These are phyloP conservation scores for Catostylus mosaicus DNA, from an alignment of 30 jellyfish, hydroid and myxozoan species.

Conservation along the genomic window DNA sequence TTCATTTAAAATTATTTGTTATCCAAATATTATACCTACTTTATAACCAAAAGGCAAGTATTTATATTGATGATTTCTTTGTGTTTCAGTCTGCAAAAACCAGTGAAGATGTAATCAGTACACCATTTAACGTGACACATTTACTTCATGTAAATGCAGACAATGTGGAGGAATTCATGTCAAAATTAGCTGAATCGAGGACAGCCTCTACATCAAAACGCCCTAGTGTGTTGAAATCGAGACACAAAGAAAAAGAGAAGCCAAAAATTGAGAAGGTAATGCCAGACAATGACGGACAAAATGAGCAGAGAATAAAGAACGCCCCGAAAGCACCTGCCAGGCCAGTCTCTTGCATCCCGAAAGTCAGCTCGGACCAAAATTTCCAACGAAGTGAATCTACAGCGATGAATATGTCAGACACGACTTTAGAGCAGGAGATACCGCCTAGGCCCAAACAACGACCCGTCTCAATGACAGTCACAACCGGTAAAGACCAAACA, in stretches of 20 bases:
- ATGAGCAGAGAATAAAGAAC: not conserved
- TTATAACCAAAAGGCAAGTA: too few species aligned
- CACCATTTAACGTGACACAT: conserved; percentile 95
- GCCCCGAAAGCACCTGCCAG: conserved; percentile 47
- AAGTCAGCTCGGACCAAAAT: conserved; percentile 10
- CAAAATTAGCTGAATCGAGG: conserved; percentile 62
- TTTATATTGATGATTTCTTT: too few species aligned
- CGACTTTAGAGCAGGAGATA: conserved; percentile 6
- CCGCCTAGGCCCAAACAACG: conserved; percentile 54
- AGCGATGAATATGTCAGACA: not conserved
- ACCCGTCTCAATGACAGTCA: conserved; percentile 7
- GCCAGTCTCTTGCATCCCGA: conserved; percentile 11
- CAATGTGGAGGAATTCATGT: conserved; percentile 93
- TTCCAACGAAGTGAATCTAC: not conserved
- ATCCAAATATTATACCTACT: not conserved
- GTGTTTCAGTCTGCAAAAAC: conserved; percentile 1
- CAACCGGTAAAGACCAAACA: not conserved
- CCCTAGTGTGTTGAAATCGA: conserved; percentile 39
- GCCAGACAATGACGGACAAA: not conserved
- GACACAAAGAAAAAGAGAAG: not conserved
- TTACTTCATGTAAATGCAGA: conserved; percentile 86
- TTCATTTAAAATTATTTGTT: not conserved
- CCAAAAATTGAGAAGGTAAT: not conserved
- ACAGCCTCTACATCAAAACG: conserved; percentile 41
- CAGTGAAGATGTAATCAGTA: conserved; percentile 78